Evolutionary conservation across 2,888 invertebrate species (phyloP).

Genomic region (Pollenia angustigena): DNA sequence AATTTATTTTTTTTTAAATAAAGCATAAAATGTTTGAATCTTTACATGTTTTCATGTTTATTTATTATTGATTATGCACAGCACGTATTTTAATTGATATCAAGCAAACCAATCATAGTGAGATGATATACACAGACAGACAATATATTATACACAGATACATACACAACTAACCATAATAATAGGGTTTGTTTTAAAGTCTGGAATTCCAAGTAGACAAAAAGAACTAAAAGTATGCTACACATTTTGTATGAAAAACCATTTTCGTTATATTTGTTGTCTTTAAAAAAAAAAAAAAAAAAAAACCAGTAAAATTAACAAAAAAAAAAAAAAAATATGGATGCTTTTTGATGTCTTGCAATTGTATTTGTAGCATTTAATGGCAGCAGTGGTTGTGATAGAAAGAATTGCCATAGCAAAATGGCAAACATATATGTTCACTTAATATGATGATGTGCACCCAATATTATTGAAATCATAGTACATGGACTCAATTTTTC

Average conservation of each 20-base stretch:
- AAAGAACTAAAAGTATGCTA: conserved; percentile 62
- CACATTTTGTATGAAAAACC: conserved; percentile 55
- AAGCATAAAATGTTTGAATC: conserved; percentile 16
- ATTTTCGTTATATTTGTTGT: conserved; percentile 44
- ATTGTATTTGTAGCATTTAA: conserved; percentile 29
- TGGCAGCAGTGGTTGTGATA: conserved; percentile 30
- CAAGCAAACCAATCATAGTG: conserved; percentile 70
- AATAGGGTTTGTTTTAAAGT: conserved; percentile 2
- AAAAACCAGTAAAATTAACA: neutral
- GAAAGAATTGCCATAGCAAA: conserved; percentile 36
- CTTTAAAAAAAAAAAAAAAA: conserved; percentile 25
- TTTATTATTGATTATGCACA: conserved; percentile 74
- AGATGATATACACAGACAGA: conserved; percentile 20
- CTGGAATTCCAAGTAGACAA: neutral
- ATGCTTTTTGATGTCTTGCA: conserved; percentile 69
- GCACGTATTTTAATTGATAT: conserved; percentile 83
- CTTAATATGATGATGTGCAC: conserved; percentile 70
- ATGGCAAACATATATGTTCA: conserved; percentile 48
- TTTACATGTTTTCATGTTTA: conserved; percentile 42
- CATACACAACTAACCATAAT: conserved; percentile 42
- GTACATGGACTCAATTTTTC: conserved; percentile 67
- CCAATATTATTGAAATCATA: conserved; percentile 72
- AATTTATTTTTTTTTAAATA: neutral
- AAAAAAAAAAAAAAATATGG: conserved; percentile 30
- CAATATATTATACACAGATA: neutral